Evolutionary conservation across 2,113 vertebrate genomes (phyloP).

Genomic region (Tautogolabrus adspersus): DNA sequence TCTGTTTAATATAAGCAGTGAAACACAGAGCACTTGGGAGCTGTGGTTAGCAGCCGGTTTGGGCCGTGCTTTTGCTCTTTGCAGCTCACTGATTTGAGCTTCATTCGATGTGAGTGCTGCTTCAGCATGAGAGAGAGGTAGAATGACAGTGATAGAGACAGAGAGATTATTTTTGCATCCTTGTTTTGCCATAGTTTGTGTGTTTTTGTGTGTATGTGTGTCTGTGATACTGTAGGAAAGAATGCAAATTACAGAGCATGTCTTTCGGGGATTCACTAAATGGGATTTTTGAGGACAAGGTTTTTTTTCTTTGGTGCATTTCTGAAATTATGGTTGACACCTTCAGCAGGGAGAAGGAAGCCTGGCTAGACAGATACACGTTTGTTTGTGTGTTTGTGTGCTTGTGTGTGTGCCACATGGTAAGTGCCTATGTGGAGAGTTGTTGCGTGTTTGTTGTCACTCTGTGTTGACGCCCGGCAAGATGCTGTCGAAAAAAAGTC

Average conservation of each 20-base stretch:
- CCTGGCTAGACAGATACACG: not conserved
- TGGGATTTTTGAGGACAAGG: constrained; percentile 41
- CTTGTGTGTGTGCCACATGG: not conserved
- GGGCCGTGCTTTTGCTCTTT: not conserved
- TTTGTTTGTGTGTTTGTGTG: constrained; percentile 32
- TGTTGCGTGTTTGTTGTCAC: constrained; percentile 36
- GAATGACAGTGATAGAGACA: constrained; percentile 40
- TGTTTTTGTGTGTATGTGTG: constrained; percentile 6
- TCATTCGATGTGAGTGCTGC: constrained; percentile 56
- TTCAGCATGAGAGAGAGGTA: constrained; percentile 13
- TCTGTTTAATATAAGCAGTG: constrained; percentile 28
- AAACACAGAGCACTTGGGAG: constrained; percentile 22
- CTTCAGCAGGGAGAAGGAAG: constrained; percentile 6
- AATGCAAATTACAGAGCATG: constrained; percentile 53
- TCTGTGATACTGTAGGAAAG: constrained; percentile 8
- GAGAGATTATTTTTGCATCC: constrained; percentile 37
- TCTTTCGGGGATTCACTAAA: constrained; percentile 41
- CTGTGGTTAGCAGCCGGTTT: constrained; percentile 24
- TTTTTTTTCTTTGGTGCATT: constrained; percentile 30
- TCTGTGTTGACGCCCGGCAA: not conserved
- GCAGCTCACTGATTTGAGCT: constrained; percentile 47
- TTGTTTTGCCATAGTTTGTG: constrained; percentile 12
- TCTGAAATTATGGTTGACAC: constrained; percentile 47
- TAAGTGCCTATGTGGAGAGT: not conserved
- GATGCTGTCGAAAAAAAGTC: constrained; percentile 51